Evolutionary conservation across 1,140 invertebrate species (phyloP).

Genomic region (Ips nitidus): DNA sequence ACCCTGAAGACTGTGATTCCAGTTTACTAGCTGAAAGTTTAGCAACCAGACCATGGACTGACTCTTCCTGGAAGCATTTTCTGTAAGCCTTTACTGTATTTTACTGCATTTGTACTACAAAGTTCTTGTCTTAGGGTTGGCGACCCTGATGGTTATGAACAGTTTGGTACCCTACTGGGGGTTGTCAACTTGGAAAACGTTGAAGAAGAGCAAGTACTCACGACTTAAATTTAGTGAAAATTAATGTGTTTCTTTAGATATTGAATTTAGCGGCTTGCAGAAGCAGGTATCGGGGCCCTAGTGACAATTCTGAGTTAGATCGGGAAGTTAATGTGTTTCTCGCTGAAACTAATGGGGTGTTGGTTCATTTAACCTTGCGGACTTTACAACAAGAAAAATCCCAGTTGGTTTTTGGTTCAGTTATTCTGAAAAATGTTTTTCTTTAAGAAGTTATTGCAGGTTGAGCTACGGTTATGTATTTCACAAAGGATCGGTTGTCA

Average conservation of each 20-base stretch:
- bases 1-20: slow-evolving; percentile 41
- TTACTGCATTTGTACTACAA: too few species aligned
- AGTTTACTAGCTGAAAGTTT: slow-evolving; percentile 41
- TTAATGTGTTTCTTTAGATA: slow-evolving; percentile 7
- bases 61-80: slow-evolving; percentile 44
- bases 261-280: slow-evolving; percentile 43
- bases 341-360: slow-evolving; percentile 39
- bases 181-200: slow-evolving; percentile 36
- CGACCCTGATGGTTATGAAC: slow-evolving; percentile 42
- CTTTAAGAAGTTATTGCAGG: slow-evolving; percentile 33
- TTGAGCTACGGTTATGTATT: slow-evolving; percentile 47
- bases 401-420: slow-evolving; percentile 39
- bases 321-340: slow-evolving; percentile 40
- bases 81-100: slow-evolving; percentile 36
- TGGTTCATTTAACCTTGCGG: slow-evolving; percentile 41
- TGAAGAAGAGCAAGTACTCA: slow-evolving; percentile 31
- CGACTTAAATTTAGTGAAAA: neutral
- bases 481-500: slow-evolving; percentile 32
- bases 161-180: slow-evolving; percentile 45
- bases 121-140: slow-evolving; percentile 18
- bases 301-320: slow-evolving; percentile 33
- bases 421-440: neutral
- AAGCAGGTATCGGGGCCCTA: slow-evolving; percentile 32
- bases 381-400: slow-evolving; percentile 36
- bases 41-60: slow-evolving; percentile 42